phyloP scores from a whole-genome alignment of 35 echinoderm and acorn worm species.

The Eucidaris tribuloides region DNA sequence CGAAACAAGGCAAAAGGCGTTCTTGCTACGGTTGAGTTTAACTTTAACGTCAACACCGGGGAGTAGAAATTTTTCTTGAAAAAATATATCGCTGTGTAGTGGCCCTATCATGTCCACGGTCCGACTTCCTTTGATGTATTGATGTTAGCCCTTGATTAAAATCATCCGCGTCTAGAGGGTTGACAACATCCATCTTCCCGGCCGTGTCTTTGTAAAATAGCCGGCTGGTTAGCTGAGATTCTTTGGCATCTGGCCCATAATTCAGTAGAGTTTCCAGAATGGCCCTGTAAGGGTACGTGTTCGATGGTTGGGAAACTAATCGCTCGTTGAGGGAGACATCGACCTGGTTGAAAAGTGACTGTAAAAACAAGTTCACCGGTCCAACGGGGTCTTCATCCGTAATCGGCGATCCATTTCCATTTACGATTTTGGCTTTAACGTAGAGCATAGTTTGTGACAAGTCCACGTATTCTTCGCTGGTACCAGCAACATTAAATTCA shows the following conservation, averaged over 20 bases:
- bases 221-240: slow-evolving; percentile 20
- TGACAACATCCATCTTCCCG: slow-evolving; percentile 7
- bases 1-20: slow-evolving; percentile 12
- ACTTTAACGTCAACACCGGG: slow-evolving; percentile 26
- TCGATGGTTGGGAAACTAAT: slow-evolving; percentile 12
- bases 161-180: neutral
- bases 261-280: slow-evolving; percentile 32
- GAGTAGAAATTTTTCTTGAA: slow-evolving; percentile 40
- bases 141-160: slow-evolving; percentile 16
- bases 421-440: slow-evolving; percentile 28
- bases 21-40: neutral
- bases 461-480: slow-evolving; percentile 42
- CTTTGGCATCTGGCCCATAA: slow-evolving; percentile 14
- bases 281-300: slow-evolving; percentile 28
- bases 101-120: slow-evolving; percentile 22
- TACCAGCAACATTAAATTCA: slow-evolving; percentile 31
- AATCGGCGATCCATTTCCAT: slow-evolving; percentile 25
- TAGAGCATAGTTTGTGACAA: slow-evolving; percentile 42
- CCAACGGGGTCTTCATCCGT: slow-evolving; percentile 14
- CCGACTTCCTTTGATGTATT: neutral
- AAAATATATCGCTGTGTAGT: slow-evolving; percentile 22
- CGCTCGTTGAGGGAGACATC: slow-evolving; percentile 13
- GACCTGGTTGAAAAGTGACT: slow-evolving; percentile 49
- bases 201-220: slow-evolving; percentile 40
- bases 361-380: slow-evolving; percentile 47